Evolutionary conservation across 23 tunicate species (phyloP).

Genomic region (Aplidium turbinatum): DNA sequence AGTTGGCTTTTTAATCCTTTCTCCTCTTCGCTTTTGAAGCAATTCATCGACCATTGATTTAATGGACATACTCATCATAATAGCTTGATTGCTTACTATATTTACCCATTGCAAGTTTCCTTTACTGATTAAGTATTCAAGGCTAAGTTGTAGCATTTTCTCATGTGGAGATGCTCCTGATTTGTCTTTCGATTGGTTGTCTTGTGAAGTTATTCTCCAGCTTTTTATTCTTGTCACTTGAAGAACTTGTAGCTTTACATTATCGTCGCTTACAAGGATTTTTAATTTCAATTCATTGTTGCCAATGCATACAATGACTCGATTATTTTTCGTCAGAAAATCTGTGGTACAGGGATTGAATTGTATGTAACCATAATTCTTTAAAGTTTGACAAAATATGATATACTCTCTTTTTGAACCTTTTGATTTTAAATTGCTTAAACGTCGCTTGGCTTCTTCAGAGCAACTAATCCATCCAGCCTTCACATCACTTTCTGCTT

Average conservation of each 20-base stretch:
- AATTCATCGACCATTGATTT: conserved; percentile 94
- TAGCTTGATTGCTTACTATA: conserved; percentile 73
- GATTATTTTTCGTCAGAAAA: conserved; percentile 46
- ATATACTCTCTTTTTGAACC: conserved; percentile 78
- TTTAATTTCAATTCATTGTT: conserved; percentile 63
- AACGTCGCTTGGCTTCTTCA: conserved; percentile 31
- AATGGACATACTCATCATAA: conserved; percentile 90
- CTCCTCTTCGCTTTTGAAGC: conserved; percentile 64
- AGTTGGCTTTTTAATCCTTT: conserved; percentile 55
- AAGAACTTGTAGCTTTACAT: conserved; percentile 36
- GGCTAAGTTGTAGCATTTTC: conserved; percentile 46
- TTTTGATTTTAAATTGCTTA: conserved; percentile 21
- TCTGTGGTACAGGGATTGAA: conserved; percentile 71
- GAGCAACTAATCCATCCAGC: conserved; percentile 65
- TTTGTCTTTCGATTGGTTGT: not conserved
- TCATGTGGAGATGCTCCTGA: not conserved
- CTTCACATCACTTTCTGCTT: conserved; percentile 69
- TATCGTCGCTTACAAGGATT: not conserved
- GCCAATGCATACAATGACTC: conserved; percentile 66
- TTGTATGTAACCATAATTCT: conserved; percentile 70
- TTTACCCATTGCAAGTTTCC: conserved; percentile 75
- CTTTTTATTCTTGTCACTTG: conserved; percentile 72
- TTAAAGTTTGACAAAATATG: conserved; percentile 79
- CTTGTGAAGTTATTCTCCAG: conserved; percentile 51
- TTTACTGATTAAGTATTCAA: conserved; percentile 74